phyloP scores from a whole-genome alignment of 2,888 invertebrate genomes.

The Drosophila macrothrix region DNA sequence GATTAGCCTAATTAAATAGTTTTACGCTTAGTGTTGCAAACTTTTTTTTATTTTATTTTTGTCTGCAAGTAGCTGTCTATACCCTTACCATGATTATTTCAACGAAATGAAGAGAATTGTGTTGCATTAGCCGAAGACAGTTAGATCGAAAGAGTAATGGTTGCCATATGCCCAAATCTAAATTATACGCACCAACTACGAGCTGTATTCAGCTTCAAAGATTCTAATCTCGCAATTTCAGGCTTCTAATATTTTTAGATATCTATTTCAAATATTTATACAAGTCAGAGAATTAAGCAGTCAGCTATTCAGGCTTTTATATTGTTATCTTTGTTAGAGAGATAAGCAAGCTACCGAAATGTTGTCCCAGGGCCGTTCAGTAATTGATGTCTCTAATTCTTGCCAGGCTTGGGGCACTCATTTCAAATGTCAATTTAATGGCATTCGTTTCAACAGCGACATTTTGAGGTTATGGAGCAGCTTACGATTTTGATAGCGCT shows the following conservation, averaged over 20 bases:
- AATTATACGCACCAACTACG: background rate
- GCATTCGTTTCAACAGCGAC: constrained; percentile 41
- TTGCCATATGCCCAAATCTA: background rate
- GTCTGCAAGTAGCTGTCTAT: background rate
- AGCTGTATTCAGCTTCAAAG: too few relatives aligned
- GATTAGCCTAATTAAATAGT: constrained; percentile 75
- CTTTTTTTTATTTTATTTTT: constrained; percentile 11
- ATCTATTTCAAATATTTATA: background rate
- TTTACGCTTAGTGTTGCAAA: constrained; percentile 44
- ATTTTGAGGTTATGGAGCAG: constrained; percentile 36
- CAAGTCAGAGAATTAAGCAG: constrained; percentile 5
- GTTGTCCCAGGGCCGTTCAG: constrained; percentile 12
- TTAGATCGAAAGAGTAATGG: background rate
- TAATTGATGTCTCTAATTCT: constrained; percentile 36
- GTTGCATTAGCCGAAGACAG: background rate
- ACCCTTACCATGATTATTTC: background rate
- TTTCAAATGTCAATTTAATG: constrained; percentile 50
- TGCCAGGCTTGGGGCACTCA: constrained; percentile 10
- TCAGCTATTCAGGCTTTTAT: background rate
- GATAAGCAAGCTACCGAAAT: constrained; percentile 38
- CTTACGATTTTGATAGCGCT: constrained; percentile 2
- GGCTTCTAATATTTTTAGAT: background rate
- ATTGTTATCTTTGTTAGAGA: constrained; percentile 20
- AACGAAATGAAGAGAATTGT: background rate
- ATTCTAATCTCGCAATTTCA: background rate